These are phyloP conservation scores for Ptiloglossa arizonensis DNA, from an alignment of 1,140 invertebrate species.

Conservation along the genomic window DNA sequence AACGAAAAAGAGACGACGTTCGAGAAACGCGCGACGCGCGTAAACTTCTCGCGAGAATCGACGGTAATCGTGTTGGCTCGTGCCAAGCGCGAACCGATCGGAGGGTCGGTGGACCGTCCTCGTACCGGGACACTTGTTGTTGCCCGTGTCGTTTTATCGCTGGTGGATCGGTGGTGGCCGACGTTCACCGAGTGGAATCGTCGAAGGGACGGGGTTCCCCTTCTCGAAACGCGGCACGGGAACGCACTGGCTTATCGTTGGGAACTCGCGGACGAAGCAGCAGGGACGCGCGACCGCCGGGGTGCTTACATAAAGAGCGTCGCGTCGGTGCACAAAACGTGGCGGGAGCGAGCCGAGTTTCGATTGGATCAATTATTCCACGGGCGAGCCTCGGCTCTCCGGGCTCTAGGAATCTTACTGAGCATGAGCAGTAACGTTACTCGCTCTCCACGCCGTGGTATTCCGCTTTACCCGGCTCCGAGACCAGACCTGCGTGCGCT, in stretches of 20 bases:
- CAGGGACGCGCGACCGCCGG: constrained; percentile 36
- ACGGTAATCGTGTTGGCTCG: constrained; percentile 14
- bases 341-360: constrained; percentile 64
- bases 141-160: neutral
- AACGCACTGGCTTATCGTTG: too few species aligned
- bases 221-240: neutral
- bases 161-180: neutral
- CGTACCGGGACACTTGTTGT: constrained; percentile 44
- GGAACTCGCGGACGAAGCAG: neutral
- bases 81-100: neutral
- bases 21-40: neutral
- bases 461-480: constrained; percentile 9
- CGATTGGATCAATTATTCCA: constrained; percentile 71
- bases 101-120: neutral
- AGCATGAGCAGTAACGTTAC: constrained; percentile 66
- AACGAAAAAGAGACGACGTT: neutral
- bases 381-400: constrained; percentile 62
- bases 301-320: constrained; percentile 55
- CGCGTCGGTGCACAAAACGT: constrained; percentile 47
- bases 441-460: constrained; percentile 10
- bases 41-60: neutral
- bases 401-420: constrained; percentile 63
- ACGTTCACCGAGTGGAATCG: neutral
- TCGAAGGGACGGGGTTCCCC: neutral
- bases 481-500: constrained; percentile 29